Base-by-base conservation (phyloP, 2,113 vertebrate genomes). In the Austrofundulus limnaeus region DNA sequence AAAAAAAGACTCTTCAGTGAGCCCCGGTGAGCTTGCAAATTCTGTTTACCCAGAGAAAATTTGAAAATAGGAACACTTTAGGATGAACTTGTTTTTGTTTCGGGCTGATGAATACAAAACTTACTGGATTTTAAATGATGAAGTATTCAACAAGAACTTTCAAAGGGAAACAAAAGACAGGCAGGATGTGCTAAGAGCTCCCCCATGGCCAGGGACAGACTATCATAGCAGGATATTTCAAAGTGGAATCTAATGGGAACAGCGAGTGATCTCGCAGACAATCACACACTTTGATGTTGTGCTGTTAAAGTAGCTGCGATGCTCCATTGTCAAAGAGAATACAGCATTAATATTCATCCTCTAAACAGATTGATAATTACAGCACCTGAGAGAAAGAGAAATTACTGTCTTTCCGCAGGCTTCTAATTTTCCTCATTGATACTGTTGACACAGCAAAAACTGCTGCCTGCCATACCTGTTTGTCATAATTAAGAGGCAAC, bases 301-400 rank as follows among this genome's bases (percentile, higher is more conserved):
- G 52, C 60, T 52, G 75, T 82, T 84, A 72, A 55, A 78, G 55
- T 73, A n/a, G n/a, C 34, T 11, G 41, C 43, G 2, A 13, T 47
- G 64, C 47, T 59, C 43, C 66, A 21, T 56, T 56, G 70, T 78
- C 56, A 67, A 54, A 70, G 38, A 81, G 41, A 61, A 70, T 70
- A 62, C 16, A 47, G 37, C 75, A 88, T 89, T 71, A 86, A 86
- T 82, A 86, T 89, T 85, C 77, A 85, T 81, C 72, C 60, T 46
- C 80, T 86, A 88, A 90, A 91, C 81, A 90, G 70, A 81, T 77
- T 83, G 78, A 87, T 85, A 87, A 90, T 87, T 79, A 81, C 60
- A 66, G 69, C 59, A 10, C 61, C 66, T 14, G 34, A 66, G 56
- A 70, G 78, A 76, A 61, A 49, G 45, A 73, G 67, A 70, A 89